Evolutionary conservation across 2,797 vertebrate genomes (phyloP).

Genomic region (Phoxinus dragarum): DNA sequence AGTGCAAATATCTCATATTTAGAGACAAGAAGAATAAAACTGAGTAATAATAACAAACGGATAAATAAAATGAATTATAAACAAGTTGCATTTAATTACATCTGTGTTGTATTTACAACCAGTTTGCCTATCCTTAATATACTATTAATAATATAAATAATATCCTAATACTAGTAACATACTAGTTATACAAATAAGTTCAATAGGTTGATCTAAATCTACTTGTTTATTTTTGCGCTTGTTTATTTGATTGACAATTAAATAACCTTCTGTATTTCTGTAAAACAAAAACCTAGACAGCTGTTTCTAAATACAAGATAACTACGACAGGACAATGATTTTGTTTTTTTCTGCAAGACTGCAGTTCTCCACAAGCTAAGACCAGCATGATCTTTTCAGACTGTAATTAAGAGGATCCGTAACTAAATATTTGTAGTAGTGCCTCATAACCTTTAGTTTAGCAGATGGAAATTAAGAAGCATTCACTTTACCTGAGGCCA

Average conservation of each 20-base stretch:
- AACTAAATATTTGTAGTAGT: neutral
- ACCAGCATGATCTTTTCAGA: neutral
- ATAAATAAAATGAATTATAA: neutral
- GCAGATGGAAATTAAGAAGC: neutral
- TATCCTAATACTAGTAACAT: neutral
- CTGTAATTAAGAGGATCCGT: neutral
- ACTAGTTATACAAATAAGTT: neutral
- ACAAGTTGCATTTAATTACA: neutral
- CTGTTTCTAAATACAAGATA: neutral
- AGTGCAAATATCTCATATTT: neutral
- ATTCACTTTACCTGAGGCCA: constrained; percentile 87
- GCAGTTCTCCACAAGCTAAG: neutral
- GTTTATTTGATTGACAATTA: neutral
- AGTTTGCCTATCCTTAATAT: neutral
- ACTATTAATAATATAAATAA: neutral
- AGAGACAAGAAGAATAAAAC: neutral
- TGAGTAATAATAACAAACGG: neutral
- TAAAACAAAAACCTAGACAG: neutral
- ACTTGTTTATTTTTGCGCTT: neutral
- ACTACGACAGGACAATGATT: neutral
- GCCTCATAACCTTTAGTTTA: neutral
- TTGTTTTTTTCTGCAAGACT: neutral
- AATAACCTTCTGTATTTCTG: neutral
- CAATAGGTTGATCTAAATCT: no score
- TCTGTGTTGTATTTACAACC: neutral